Conservation (phyloP, 1,140 invertebrate genomes). For the Brachionus koreanus region DNA sequence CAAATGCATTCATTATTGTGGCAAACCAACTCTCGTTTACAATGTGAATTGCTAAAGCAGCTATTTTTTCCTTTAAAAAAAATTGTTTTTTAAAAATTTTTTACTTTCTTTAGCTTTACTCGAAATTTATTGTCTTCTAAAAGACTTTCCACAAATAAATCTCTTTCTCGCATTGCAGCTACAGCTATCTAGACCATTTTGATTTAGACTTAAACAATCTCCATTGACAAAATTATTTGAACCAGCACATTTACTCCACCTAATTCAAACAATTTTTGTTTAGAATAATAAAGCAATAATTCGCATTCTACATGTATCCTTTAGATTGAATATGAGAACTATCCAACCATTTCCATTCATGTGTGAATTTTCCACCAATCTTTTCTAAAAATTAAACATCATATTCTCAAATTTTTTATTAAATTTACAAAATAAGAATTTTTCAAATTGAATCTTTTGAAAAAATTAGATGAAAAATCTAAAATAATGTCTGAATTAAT, state of each 20-base stretch:
- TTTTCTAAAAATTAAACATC: neutral
- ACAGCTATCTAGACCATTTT: neutral
- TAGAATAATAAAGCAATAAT: neutral
- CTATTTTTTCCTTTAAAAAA: neutral
- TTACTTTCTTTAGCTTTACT: neutral
- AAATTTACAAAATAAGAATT: neutral
- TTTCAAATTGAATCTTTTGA: neutral
- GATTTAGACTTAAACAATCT: neutral
- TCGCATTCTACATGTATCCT: neutral
- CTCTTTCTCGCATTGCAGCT: neutral
- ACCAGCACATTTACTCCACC: neutral
- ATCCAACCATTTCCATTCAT: neutral
- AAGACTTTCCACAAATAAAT: neutral
- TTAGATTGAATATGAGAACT: neutral
- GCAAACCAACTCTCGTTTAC: neutral
- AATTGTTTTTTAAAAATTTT: neutral
- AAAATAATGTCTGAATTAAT: neutral
- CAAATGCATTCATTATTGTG: neutral
- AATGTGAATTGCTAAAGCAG: neutral
- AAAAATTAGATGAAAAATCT: constrained; percentile 13
- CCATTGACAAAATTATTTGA: neutral
- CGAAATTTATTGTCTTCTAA: neutral
- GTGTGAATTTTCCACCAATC: neutral
- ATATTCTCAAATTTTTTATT: neutral
- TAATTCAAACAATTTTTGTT: neutral